These are phyloP conservation scores for Agrotis clavis DNA, from an alignment of 2,888 invertebrate species.

Conservation along the genomic window DNA sequence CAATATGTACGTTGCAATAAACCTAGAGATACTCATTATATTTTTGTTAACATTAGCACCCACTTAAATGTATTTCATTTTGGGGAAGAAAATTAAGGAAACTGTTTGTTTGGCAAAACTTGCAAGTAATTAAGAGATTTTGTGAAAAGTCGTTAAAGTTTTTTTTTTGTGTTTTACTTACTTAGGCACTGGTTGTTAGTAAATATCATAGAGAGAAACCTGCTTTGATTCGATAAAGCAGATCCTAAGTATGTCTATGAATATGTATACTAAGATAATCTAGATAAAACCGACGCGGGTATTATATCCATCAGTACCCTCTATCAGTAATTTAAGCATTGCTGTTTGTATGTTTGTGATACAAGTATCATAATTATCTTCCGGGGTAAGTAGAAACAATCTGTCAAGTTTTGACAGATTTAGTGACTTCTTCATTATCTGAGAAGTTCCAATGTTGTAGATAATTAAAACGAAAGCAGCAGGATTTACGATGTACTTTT, in stretches of 20 bases:
- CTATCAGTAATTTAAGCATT: slow-evolving; percentile 43
- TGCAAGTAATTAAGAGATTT: no score
- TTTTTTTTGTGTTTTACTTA: no score
- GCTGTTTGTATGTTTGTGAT: slow-evolving; percentile 39
- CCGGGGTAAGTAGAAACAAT: not conserved
- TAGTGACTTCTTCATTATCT: not conserved
- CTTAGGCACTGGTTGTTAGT: no score
- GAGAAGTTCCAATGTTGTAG: no score
- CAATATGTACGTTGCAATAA: not conserved
- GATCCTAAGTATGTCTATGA: slow-evolving; percentile 46
- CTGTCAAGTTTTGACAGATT: slow-evolving; percentile 13
- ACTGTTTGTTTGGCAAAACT: no score
- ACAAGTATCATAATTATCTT: slow-evolving; percentile 16
- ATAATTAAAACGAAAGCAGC: no score
- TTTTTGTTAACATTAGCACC: not conserved
- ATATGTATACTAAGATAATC: slow-evolving; percentile 49
- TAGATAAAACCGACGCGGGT: slow-evolving; percentile 34
- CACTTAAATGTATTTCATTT: no score
- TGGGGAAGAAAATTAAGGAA: no score
- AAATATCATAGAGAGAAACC: not conserved
- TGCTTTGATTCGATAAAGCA: slow-evolving; percentile 16
- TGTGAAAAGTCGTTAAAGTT: no score
- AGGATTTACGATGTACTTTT: no score
- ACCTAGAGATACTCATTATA: not conserved
- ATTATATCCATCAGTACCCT: slow-evolving; percentile 29